phyloP scores from a whole-genome alignment of 2,888 invertebrate genomes.

The Myopa tessellatipennis region DNA sequence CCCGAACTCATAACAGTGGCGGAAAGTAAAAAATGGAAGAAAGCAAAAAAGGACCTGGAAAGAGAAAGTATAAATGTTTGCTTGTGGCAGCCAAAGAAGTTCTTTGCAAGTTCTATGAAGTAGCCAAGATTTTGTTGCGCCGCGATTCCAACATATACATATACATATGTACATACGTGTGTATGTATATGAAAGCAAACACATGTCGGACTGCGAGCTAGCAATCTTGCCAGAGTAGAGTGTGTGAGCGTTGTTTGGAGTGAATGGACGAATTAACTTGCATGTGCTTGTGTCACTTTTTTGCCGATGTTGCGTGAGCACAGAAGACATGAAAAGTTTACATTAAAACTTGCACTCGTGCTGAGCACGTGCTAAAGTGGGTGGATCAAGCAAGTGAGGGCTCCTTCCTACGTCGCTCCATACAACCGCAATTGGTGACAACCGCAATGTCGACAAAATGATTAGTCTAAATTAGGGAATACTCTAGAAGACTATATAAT shows the following conservation, averaged over 20 bases:
- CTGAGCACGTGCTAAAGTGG: constrained; percentile 24
- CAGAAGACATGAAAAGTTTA: not conserved
- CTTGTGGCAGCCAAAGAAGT: constrained; percentile 45
- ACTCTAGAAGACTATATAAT: too few species aligned
- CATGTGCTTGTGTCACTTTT: constrained; percentile 35
- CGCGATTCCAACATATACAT: not conserved
- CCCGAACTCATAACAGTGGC: constrained; percentile 1
- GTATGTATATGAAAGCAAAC: not conserved
- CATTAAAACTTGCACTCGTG: constrained; percentile 10
- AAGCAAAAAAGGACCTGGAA: constrained; percentile 49
- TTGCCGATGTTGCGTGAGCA: constrained; percentile 27
- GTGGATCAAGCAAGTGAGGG: not conserved
- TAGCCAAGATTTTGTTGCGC: constrained; percentile 58
- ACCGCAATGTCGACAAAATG: too few species aligned
- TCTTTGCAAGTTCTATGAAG: constrained; percentile 57
- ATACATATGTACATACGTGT: not conserved
- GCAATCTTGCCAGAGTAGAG: too few species aligned
- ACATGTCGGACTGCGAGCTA: too few species aligned
- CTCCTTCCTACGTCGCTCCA: not conserved
- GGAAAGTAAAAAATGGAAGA: constrained; percentile 30
- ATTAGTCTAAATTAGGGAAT: too few species aligned
- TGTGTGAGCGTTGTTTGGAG: not conserved
- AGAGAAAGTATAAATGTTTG: constrained; percentile 60
- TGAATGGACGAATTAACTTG: constrained; percentile 30
- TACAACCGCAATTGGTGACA: too few species aligned